Conservation (phyloP, 2,113 vertebrate genomes). For the Rutilus rutilus region DNA sequence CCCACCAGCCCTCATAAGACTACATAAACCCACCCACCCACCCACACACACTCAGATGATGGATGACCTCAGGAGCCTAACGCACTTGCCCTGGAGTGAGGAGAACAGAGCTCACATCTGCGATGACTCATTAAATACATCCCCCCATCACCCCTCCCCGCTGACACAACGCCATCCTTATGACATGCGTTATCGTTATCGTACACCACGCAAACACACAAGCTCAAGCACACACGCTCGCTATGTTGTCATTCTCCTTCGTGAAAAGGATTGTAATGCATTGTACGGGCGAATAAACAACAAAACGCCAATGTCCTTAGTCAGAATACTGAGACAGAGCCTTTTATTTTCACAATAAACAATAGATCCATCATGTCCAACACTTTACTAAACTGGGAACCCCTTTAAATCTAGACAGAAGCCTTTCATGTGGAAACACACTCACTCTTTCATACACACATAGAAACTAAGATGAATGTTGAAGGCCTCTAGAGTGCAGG, state of each 20-base stretch:
- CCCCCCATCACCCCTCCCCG: background rate
- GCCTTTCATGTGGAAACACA: background rate
- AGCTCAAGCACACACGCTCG: conserved; percentile 9
- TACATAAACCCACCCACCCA: conserved; percentile 19
- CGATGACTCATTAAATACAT: conserved; percentile 52
- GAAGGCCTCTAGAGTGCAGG: conserved; percentile 2
- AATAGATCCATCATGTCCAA: conserved; percentile 13
- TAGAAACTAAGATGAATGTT: conserved; percentile 3
- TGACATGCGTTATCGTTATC: background rate
- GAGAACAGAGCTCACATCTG: conserved; percentile 48
- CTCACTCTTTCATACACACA: background rate
- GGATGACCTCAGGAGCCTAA: conserved; percentile 54
- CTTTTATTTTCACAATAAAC: conserved; percentile 20
- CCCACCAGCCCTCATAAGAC: background rate
- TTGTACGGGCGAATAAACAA: background rate
- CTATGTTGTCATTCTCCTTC: conserved; percentile 2
- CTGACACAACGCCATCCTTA: conserved; percentile 29
- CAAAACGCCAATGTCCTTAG: background rate
- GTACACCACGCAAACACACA: conserved; percentile 39
- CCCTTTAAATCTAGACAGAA: conserved; percentile 18
- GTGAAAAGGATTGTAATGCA: background rate
- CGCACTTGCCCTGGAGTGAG: conserved; percentile 38
- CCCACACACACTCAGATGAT: conserved; percentile 51
- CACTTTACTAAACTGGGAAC: background rate
- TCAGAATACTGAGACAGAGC: background rate